Percentiles rank a stretch among this genome's conserved stretches.
Conservation (phyloP, 2,113 vertebrate genomes). For the Emydocephalus ijimae region DNA sequence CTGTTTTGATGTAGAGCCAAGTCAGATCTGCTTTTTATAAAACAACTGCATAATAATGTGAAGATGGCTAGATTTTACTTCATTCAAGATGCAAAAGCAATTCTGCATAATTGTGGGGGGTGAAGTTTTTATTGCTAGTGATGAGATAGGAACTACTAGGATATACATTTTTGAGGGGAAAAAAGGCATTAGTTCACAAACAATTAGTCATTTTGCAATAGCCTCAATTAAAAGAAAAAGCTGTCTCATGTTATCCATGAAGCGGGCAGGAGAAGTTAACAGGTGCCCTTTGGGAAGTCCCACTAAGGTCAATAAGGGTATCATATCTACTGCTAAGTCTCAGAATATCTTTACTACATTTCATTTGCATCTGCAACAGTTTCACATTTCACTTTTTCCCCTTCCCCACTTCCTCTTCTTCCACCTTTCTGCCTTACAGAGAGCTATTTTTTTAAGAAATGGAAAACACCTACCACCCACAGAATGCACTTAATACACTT, state of each 20-base stretch:
- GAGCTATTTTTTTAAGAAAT: conserved; percentile 3
- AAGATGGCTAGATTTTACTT: conserved; percentile 20
- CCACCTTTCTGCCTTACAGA: conserved; percentile 12
- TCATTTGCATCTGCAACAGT: neutral
- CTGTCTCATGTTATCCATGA: conserved; percentile 30
- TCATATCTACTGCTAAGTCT: neutral
- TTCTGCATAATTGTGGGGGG: neutral
- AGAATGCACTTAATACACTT: neutral
- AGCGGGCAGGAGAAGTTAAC: neutral
- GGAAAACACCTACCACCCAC: conserved; percentile 3
- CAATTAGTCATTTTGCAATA: conserved; percentile 52
- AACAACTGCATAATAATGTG: neutral
- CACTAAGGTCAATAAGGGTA: neutral
- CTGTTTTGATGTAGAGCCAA: neutral
- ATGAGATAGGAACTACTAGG: conserved; percentile 43
- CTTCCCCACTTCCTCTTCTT: conserved; percentile 24
- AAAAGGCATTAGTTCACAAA: conserved; percentile 57
- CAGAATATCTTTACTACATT: neutral
- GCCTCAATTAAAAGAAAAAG: conserved; percentile 29
- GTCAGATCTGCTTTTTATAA: neutral
- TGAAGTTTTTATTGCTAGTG: conserved; percentile 43
- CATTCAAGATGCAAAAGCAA: conserved; percentile 7
- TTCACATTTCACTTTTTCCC: conserved; percentile 28
- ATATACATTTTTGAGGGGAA: conserved; percentile 48
- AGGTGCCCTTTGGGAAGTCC: neutral